Conservation (phyloP, 2,113 vertebrate species). For the Semicossyphus pulcher region DNA sequence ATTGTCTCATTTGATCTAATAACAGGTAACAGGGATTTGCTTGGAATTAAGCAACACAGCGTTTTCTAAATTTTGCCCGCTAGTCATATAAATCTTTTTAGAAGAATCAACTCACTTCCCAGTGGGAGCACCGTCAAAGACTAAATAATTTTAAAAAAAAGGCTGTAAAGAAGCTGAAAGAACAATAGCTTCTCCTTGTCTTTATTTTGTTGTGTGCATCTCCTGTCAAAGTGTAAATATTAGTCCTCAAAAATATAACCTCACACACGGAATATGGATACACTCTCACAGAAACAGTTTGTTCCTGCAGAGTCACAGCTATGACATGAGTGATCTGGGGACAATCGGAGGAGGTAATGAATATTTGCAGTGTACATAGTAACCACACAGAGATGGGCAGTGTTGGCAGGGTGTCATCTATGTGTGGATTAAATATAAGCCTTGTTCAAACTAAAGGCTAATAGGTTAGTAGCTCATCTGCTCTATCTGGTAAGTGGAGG, state of each 20-base stretch:
- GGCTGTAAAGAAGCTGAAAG: not conserved
- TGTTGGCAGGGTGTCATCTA: constrained; percentile 17
- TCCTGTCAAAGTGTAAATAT: too few relatives aligned
- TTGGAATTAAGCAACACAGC: too few relatives aligned
- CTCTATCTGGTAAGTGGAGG: constrained; percentile 34
- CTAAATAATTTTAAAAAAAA: not conserved
- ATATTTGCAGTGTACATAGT: constrained; percentile 28
- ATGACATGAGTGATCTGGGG: constrained; percentile 4
- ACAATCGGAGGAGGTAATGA: constrained; percentile 46
- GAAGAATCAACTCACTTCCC: constrained; percentile 8
- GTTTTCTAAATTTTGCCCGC: not conserved
- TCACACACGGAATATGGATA: too few relatives aligned
- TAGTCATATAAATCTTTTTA: not conserved
- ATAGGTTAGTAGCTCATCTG: constrained; percentile 32
- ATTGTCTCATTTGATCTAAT: too few relatives aligned
- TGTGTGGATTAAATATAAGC: constrained; percentile 29
- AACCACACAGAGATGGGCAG: not conserved
- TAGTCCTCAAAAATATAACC: too few relatives aligned
- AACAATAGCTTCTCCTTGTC: not conserved
- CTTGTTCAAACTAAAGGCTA: constrained; percentile 46
- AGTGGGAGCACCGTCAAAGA: constrained; percentile 6
- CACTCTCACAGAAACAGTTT: constrained; percentile 4
- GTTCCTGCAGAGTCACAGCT: not conserved
- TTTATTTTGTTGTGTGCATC: not conserved
- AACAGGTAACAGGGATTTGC: not conserved